Evolutionary conservation across 2,797 vertebrate genomes (phyloP).

Genomic region (Labeo calbasu): DNA sequence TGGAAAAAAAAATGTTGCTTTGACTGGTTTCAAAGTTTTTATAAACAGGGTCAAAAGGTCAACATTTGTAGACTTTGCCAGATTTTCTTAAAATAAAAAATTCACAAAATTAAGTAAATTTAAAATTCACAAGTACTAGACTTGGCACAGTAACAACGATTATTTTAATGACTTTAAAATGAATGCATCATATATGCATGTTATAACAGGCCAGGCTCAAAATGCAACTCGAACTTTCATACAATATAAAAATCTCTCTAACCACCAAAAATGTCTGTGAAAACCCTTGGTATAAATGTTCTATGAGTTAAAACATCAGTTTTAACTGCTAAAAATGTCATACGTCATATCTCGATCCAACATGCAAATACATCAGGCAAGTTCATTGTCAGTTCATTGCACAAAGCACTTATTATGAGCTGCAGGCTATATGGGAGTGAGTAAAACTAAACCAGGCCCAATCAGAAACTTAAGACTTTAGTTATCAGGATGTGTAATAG

Average conservation of each 20-base stretch:
- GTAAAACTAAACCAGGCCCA: conserved; percentile 20
- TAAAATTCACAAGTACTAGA: neutral
- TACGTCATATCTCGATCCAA: neutral
- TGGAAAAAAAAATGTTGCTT: neutral
- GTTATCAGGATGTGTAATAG: conserved; percentile 26
- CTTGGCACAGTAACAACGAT: neutral
- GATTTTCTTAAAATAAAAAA: neutral
- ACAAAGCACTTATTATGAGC: conserved; percentile 23
- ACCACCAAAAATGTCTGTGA: neutral
- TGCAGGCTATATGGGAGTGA: neutral
- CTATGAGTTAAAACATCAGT: neutral
- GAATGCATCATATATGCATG: neutral
- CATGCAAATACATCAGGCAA: conserved; percentile 27
- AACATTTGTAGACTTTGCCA: too few relatives aligned
- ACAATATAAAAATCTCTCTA: neutral
- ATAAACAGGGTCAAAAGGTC: neutral
- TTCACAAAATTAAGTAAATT: too few relatives aligned
- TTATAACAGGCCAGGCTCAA: neutral
- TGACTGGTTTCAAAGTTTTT: neutral
- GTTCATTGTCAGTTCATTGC: conserved; percentile 22
- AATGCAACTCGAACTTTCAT: neutral
- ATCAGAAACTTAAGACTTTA: conserved; percentile 6
- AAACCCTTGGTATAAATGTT: neutral
- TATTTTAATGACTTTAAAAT: neutral
- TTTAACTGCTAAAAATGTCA: neutral